These are phyloP conservation scores for Scylla paramamosain DNA, from an alignment of 1,140 invertebrate genomes.

Conservation along the genomic window DNA sequence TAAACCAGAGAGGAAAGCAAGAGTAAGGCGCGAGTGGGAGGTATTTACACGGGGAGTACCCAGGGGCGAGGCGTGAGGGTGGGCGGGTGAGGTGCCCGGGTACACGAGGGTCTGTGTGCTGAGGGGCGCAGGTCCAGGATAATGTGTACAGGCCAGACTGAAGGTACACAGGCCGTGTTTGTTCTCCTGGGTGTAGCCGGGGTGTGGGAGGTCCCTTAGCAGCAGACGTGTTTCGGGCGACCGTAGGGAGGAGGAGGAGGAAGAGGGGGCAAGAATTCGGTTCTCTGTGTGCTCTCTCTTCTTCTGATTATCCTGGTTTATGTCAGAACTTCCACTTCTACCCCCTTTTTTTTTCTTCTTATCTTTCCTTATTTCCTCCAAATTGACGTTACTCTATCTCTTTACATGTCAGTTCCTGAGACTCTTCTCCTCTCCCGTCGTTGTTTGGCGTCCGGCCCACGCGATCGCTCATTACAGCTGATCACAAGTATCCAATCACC, in stretches of 20 bases:
- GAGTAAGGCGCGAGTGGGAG: background rate
- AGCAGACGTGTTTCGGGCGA: background rate
- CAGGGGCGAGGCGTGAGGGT: conserved; percentile 6
- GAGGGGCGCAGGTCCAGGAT: conserved; percentile 6
- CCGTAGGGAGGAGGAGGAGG: background rate
- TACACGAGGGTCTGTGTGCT: background rate
- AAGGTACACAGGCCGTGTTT: conserved; percentile 12
- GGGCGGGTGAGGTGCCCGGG: background rate
- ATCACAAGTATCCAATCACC: conserved; percentile 2
- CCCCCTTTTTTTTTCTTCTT: background rate
- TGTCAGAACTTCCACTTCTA: background rate
- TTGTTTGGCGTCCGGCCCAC: background rate
- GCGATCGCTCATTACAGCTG: background rate
- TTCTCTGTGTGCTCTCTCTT: background rate
- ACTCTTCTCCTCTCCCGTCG: background rate
- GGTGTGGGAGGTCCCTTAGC: background rate
- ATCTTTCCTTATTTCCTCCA: background rate
- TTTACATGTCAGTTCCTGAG: background rate
- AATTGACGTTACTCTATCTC: background rate
- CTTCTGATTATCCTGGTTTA: background rate
- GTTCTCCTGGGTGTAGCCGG: conserved; percentile 9
- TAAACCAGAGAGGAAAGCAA: background rate
- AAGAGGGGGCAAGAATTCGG: background rate
- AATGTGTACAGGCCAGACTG: conserved; percentile 20
- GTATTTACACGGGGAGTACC: background rate